phyloP scores from a whole-genome alignment of 2,888 invertebrate genomes.

The Drosophila affinis region DNA sequence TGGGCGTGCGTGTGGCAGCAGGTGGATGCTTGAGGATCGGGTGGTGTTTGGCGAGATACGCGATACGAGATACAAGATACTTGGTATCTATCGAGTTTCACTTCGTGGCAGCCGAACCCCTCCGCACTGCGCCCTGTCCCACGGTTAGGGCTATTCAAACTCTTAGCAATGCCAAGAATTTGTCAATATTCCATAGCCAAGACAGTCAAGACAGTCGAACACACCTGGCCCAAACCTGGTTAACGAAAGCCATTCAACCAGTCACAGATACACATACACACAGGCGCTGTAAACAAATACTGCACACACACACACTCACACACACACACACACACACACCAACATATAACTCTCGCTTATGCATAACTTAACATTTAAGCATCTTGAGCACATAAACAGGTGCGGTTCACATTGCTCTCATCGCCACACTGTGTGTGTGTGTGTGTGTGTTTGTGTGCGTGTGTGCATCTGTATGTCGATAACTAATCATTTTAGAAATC shows the following conservation, averaged over 20 bases:
- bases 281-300: constrained; percentile 1
- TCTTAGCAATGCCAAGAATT: constrained; percentile 68
- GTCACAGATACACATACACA: constrained; percentile 37
- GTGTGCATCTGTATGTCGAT: constrained; percentile 21
- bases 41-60: background rate
- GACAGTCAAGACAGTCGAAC: constrained; percentile 26
- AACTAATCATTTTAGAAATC: constrained; percentile 49
- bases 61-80: background rate
- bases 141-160: constrained; percentile 14
- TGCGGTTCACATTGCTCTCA: constrained; percentile 18
- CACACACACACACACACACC: constrained; percentile 14
- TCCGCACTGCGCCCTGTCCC: background rate
- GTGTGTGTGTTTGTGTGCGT: constrained; percentile 41
- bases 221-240: constrained; percentile 7
- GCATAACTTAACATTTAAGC: constrained; percentile 52
- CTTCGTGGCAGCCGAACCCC: constrained; percentile 41
- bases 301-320: constrained; percentile 16
- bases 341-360: constrained; percentile 28
- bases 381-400: constrained; percentile 33
- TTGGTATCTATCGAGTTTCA: constrained; percentile 29
- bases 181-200: constrained; percentile 25
- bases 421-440: background rate
- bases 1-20: constrained; percentile 20
- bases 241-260: constrained; percentile 19
- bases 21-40: background rate